Conservation (phyloP, 2,888 invertebrate genomes). For the Cyclophora albipunctata region DNA sequence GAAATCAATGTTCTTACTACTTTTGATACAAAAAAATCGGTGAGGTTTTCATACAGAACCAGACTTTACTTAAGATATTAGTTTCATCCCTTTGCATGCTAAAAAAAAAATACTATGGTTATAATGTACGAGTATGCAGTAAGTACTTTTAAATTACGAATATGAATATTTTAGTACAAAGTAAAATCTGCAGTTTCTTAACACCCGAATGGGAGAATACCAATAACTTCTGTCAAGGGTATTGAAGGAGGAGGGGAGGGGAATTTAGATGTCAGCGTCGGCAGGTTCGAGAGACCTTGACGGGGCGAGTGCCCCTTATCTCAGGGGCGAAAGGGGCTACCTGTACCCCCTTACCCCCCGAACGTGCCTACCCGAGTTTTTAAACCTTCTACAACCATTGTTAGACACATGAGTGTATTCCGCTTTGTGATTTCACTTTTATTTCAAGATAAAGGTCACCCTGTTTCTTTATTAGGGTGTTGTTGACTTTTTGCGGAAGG, state of each 20-base stretch:
- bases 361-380: constrained; percentile 43
- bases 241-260: constrained; percentile 23
- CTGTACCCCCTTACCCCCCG: constrained; percentile 22
- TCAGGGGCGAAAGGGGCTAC: constrained; percentile 19
- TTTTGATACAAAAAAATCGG: too few relatives aligned
- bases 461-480: constrained; percentile 12
- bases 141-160: too few relatives aligned
- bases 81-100: too few relatives aligned
- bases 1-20: too few relatives aligned
- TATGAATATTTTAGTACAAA: too few relatives aligned
- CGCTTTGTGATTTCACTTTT: constrained; percentile 21
- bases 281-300: constrained; percentile 40
- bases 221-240: constrained; percentile 21
- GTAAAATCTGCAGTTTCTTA: too few relatives aligned
- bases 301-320: constrained; percentile 23
- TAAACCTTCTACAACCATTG: constrained; percentile 33
- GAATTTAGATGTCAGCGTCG: constrained; percentile 41
- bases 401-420: constrained; percentile 16
- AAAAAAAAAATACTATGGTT: too few relatives aligned
- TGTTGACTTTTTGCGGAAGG: constrained; percentile 2
- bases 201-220: constrained; percentile 1
- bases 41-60: too few relatives aligned
- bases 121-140: too few relatives aligned
- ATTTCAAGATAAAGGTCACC: constrained; percentile 13
- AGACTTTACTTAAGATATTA: too few relatives aligned